Evolutionary conservation across 2,797 vertebrate species (phyloP).

Genomic region (Lates japonicus): DNA sequence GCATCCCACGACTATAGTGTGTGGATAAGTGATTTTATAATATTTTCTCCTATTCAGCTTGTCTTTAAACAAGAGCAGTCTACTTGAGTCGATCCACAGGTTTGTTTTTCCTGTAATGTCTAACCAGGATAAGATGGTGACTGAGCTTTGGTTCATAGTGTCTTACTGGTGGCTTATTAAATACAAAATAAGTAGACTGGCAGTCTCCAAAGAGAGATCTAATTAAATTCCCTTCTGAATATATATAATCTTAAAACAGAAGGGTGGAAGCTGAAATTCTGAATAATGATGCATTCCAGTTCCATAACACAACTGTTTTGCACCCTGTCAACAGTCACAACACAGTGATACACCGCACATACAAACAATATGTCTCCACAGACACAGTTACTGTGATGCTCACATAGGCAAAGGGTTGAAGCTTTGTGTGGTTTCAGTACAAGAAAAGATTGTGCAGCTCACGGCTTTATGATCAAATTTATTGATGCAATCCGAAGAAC

Average conservation of each 20-base stretch:
- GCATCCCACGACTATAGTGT: slow-evolving; percentile 9
- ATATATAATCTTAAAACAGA: background rate
- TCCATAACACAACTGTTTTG: slow-evolving; percentile 7
- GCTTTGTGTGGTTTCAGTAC: slow-evolving; percentile 14
- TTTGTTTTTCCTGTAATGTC: slow-evolving; percentile 2
- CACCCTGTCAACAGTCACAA: slow-evolving; percentile 7
- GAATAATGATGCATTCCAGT: background rate
- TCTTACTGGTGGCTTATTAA: background rate
- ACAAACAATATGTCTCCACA: slow-evolving; percentile 19
- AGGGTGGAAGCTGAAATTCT: background rate
- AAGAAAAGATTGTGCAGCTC: slow-evolving; percentile 34
- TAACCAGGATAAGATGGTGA: background rate
- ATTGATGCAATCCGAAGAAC: slow-evolving; percentile 54
- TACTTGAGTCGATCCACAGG: background rate
- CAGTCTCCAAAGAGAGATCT: background rate
- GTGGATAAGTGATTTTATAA: slow-evolving; percentile 34
- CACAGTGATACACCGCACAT: slow-evolving; percentile 12
- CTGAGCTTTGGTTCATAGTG: slow-evolving; percentile 6
- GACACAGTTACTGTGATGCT: slow-evolving; percentile 22
- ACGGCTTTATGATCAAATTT: slow-evolving; percentile 60
- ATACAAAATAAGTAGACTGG: background rate
- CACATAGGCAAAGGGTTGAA: slow-evolving; percentile 22
- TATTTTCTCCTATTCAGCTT: slow-evolving; percentile 24
- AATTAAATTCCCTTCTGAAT: background rate
- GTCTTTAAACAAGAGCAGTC: slow-evolving; percentile 32